Evolutionary conservation across 2,113 vertebrate genomes (phyloP).

Genomic region (Scomber scombrus): DNA sequence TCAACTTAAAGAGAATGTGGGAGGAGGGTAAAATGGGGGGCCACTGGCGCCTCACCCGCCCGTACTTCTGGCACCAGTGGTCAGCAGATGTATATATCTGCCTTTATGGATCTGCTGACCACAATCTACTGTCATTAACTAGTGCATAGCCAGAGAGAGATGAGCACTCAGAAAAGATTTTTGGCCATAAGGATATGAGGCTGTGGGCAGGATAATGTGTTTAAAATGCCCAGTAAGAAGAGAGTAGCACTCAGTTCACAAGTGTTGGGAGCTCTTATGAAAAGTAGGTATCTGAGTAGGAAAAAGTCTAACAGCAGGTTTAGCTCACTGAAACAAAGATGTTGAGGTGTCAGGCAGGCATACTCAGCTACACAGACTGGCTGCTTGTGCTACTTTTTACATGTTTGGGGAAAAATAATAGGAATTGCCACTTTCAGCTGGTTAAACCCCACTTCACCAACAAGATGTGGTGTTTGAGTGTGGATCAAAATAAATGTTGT

Average conservation of each 20-base stretch:
- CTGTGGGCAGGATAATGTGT: conserved; percentile 31
- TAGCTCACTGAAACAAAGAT: conserved; percentile 21
- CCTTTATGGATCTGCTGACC: conserved; percentile 8
- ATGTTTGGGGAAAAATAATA: neutral
- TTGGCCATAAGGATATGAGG: conserved; percentile 16
- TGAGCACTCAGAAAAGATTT: conserved; percentile 27
- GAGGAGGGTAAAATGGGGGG: no score
- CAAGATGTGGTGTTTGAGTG: neutral
- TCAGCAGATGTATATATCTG: neutral
- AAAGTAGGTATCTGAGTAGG: conserved; percentile 29
- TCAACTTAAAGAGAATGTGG: no score
- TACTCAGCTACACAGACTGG: neutral
- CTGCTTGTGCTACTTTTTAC: neutral
- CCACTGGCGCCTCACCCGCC: no score
- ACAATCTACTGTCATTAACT: neutral
- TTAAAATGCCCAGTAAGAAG: conserved; percentile 31
- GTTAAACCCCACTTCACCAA: conserved; percentile 6
- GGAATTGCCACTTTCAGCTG: conserved; percentile 3
- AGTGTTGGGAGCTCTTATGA: conserved; percentile 24
- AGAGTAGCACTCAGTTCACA: conserved; percentile 12
- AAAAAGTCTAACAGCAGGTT: conserved; percentile 33
- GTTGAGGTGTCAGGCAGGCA: conserved; percentile 24
- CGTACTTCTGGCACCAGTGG: no score
- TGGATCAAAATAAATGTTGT: conserved; percentile 19
- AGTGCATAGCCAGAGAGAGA: conserved; percentile 27